phyloP scores from a whole-genome alignment of 2,797 vertebrate species.

The Coreius guichenoti region DNA sequence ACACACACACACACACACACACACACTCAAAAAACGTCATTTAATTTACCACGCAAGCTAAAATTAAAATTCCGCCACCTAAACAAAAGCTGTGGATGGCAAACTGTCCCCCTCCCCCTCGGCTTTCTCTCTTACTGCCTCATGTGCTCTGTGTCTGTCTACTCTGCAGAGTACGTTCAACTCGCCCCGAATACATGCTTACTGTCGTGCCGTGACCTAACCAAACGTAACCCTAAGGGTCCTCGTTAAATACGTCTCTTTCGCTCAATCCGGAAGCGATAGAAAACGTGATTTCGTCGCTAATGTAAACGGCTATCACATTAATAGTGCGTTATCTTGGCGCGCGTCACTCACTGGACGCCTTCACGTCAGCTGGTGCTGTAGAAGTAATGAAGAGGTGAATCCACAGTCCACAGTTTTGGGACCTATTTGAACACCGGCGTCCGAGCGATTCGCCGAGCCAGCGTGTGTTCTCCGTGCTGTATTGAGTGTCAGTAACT shows the following conservation, averaged over 20 bases:
- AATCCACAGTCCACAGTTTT: conserved; percentile 40
- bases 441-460: conserved; percentile 8
- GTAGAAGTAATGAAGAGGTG: conserved; percentile 47
- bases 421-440: conserved; percentile 4
- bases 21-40: neutral
- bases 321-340: conserved; percentile 28
- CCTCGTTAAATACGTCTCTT: conserved; percentile 10
- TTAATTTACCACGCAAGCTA: conserved; percentile 16
- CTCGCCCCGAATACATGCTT: conserved; percentile 50
- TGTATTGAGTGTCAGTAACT: conserved; percentile 51
- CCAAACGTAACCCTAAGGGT: conserved; percentile 49
- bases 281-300: conserved; percentile 24
- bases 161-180: conserved; percentile 54
- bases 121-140: conserved; percentile 23
- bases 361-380: conserved; percentile 47
- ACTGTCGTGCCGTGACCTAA: conserved; percentile 53
- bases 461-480: conserved; percentile 38
- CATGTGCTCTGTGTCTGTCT: conserved; percentile 44
- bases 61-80: conserved; percentile 46
- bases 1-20: too few relatives aligned
- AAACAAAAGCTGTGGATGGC: conserved; percentile 38
- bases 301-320: conserved; percentile 10
- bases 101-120: conserved; percentile 34
- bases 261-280: conserved; percentile 19
- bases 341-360: conserved; percentile 39